phyloP scores from a whole-genome alignment of 2,888 invertebrate species.

The Ligdia adustata region DNA sequence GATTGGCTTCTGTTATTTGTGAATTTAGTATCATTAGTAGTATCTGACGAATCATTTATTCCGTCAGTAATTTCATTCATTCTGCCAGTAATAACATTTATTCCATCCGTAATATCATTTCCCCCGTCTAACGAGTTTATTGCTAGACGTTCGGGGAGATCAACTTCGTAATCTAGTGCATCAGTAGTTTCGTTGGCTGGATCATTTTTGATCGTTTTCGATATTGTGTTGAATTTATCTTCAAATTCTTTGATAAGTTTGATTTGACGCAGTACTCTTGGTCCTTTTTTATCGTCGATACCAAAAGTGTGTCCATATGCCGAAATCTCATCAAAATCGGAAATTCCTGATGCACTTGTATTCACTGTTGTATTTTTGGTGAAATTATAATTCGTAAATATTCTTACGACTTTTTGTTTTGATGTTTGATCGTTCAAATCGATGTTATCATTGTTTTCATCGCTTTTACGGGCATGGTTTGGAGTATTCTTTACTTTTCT shows the following conservation, averaged over 20 bases:
- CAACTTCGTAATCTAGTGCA: too few species aligned
- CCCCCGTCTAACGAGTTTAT: background rate
- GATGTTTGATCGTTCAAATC: conserved; percentile 4
- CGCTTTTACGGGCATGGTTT: background rate
- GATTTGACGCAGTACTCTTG: conserved; percentile 39
- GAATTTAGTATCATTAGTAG: too few species aligned
- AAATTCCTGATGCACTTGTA: conserved; percentile 11
- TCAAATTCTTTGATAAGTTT: conserved; percentile 38
- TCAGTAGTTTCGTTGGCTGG: background rate
- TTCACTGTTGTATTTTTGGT: background rate
- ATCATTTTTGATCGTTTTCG: conserved; percentile 9
- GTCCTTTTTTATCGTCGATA: conserved; percentile 20
- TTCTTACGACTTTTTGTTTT: conserved; percentile 25
- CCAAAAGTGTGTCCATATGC: conserved; percentile 15
- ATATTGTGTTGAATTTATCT: conserved; percentile 23
- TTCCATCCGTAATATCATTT: background rate
- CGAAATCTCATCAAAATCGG: background rate
- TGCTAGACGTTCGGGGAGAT: too few species aligned
- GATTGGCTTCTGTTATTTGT: background rate
- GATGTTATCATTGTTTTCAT: background rate
- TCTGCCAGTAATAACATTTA: too few species aligned
- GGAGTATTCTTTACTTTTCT: background rate
- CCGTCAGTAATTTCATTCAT: too few species aligned
- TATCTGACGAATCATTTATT: too few species aligned
- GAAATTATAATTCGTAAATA: conserved; percentile 10